Base-by-base conservation (phyloP, 2,888 invertebrate genomes). In the Pseudococcus jackbeardsleyi region DNA sequence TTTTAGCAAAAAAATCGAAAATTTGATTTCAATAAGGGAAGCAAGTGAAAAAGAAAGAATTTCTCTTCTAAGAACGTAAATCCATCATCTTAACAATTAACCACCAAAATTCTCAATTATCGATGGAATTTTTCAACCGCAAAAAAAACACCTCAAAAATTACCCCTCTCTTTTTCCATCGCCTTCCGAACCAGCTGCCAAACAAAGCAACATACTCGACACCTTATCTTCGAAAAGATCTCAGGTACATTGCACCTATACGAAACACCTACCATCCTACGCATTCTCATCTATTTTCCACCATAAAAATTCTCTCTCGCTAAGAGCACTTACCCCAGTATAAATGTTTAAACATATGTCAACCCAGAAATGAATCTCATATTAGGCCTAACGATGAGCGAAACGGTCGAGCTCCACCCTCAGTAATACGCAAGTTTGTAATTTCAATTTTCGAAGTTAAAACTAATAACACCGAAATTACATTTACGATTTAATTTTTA, bases 401-500 rank as follows among this genome's bases (percentile, higher is more conserved):
- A 42, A 72, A 82, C 46, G 33, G 79, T 46, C 79, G 79, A 82
- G 79, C 46, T 82, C 46, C 79, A 82, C 85, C 85, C 85, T 85
- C 19, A 19, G 26, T 50, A 33, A 19, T 85, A 54, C 19, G 42
- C 85, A 33, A 39, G 64, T 42, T 46, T 39, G 77, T 72, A 86
- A 88, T 88, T 88, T 88, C 88, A 88, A 88, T 88, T 88, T 88
- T 77, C 88, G 26, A 79, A 39, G 79, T 77, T 54, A 82, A 88
- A 88, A 88, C 88, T 88, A 88, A 88, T 82, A 79, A 88, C 77
- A 77, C 54, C 88, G 82, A 88, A 88, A 88, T 88, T 88, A 82
- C 88, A 88, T 88, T 88, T 77, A 54, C 88, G 88, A 88, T 88
- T 88, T 82, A 88, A 88, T 88, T 88, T 88, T 88, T 88, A 88